Percentiles rank a stretch among this genome's conserved stretches.
phyloP scores from a whole-genome alignment of 2,113 vertebrate species.

The Buteo buteo region DNA sequence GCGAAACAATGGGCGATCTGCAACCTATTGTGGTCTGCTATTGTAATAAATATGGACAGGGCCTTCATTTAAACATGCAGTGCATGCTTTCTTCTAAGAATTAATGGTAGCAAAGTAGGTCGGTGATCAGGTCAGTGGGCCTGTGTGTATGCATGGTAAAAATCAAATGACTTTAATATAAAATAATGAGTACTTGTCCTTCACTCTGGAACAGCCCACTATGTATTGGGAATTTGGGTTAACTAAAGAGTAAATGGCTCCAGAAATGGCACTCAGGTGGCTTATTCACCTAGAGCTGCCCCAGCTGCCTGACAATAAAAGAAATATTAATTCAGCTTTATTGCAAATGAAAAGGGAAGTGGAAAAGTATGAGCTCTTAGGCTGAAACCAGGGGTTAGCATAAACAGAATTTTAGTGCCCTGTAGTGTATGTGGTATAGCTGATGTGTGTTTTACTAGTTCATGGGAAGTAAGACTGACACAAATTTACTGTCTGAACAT shows the following conservation, averaged over 20 bases:
- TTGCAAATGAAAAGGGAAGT: slow-evolving; percentile 15
- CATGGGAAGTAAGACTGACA: not conserved
- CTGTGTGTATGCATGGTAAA: not conserved
- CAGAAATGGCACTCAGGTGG: slow-evolving; percentile 20
- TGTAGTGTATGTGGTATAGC: rapidly evolving
- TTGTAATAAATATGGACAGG: not conserved
- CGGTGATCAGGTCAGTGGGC: not conserved
- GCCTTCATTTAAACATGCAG: not conserved
- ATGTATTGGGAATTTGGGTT: not conserved
- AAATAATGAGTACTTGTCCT: slow-evolving; percentile 16
- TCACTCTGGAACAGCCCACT: not conserved
- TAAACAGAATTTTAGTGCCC: not conserved
- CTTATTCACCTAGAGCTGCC: not conserved
- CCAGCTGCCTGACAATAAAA: slow-evolving; percentile 21
- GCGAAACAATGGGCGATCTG: not conserved
- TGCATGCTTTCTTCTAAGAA: not conserved
- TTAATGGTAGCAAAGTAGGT: not conserved
- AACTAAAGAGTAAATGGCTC: slow-evolving; percentile 2
- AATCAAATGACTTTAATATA: not conserved
- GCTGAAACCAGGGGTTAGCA: not conserved
- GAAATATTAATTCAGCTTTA: slow-evolving; percentile 40
- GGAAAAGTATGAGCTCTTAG: not conserved
- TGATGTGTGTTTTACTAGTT: not conserved
- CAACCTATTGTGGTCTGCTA: not conserved
- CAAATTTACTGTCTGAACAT: not conserved